phyloP scores from a whole-genome alignment of 1,140 invertebrate species.

The Odontomachus brunneus region DNA sequence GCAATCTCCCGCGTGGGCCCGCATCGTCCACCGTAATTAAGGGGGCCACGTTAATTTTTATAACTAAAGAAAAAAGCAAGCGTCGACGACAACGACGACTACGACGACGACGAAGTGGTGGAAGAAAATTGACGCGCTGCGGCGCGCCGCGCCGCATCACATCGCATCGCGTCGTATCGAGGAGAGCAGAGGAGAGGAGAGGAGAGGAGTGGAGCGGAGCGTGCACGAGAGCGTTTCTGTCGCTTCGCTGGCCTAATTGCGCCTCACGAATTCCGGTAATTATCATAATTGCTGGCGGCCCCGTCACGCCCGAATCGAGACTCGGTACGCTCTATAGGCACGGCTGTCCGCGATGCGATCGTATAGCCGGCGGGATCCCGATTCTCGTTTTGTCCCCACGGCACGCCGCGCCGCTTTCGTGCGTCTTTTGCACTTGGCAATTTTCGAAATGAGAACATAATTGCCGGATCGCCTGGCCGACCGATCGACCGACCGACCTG shows the following conservation, averaged over 20 bases:
- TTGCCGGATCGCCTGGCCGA: constrained; percentile 10
- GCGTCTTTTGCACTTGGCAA: constrained; percentile 46
- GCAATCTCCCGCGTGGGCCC: constrained; percentile 20
- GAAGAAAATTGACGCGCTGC: constrained; percentile 27
- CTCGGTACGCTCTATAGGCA: constrained; percentile 35
- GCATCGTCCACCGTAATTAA: constrained; percentile 49
- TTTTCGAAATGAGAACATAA: constrained; percentile 58
- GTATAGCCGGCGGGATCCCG: constrained; percentile 20
- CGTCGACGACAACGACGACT: neutral
- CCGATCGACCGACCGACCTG: too few species aligned
- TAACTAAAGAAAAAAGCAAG: constrained; percentile 2
- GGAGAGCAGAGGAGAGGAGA: too few species aligned
- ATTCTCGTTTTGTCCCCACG: constrained; percentile 31
- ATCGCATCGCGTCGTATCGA: too few species aligned
- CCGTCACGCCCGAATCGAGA: constrained; percentile 75
- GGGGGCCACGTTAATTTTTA: constrained; percentile 57
- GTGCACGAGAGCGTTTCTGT: constrained; percentile 64
- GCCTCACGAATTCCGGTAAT: constrained; percentile 80
- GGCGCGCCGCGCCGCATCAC: neutral
- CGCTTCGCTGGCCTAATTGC: constrained; percentile 76
- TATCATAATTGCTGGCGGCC: constrained; percentile 80
- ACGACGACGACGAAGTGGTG: neutral
- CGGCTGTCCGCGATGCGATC: constrained; percentile 27
- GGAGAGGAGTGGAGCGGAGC: neutral
- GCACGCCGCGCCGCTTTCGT: neutral